A percentile compares a stretch with the other conserved stretches of the same genome.
Conservation (phyloP, 1,140 invertebrate species). For the Drosophila busckii region DNA sequence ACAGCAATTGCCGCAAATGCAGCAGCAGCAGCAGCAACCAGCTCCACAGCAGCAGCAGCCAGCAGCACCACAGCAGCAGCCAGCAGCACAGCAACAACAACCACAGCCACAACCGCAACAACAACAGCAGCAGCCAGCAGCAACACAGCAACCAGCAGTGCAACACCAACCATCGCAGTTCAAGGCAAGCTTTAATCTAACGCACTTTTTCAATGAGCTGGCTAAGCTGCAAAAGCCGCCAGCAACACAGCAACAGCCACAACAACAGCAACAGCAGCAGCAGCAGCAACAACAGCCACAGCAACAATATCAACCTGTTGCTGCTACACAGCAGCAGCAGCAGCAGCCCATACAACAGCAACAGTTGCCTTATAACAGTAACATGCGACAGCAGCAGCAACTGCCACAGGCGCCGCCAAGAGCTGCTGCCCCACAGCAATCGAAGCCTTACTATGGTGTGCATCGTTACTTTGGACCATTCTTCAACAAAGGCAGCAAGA, state of each 20-base stretch:
- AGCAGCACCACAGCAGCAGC: background rate
- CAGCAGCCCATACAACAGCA: conserved; percentile 1
- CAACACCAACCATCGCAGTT: conserved; percentile 9
- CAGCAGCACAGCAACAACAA: background rate
- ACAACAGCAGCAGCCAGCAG: conserved; percentile 6
- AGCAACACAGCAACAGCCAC: background rate
- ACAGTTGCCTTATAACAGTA: background rate
- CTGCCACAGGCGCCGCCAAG: background rate
- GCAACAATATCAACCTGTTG: background rate
- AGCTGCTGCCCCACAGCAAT: background rate
- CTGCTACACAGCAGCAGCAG: conserved; percentile 4
- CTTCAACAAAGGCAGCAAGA: conserved; percentile 18
- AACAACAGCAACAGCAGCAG: conserved; percentile 1
- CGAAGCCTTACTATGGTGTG: background rate
- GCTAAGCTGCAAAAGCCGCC: conserved; percentile 33
- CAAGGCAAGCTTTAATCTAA: conserved; percentile 39
- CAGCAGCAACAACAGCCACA: conserved; percentile 6
- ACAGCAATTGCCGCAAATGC: background rate
- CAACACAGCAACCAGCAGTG: background rate
- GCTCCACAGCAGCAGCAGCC: background rate
- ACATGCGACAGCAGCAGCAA: background rate
- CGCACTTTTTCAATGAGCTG: conserved; percentile 38
- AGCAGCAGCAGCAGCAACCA: background rate
- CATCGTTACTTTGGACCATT: conserved; percentile 31
- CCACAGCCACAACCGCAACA: background rate